These are phyloP conservation scores for Rhabdomys pumilio DNA, from an alignment of 2,797 vertebrate genomes.

Conservation along the genomic window DNA sequence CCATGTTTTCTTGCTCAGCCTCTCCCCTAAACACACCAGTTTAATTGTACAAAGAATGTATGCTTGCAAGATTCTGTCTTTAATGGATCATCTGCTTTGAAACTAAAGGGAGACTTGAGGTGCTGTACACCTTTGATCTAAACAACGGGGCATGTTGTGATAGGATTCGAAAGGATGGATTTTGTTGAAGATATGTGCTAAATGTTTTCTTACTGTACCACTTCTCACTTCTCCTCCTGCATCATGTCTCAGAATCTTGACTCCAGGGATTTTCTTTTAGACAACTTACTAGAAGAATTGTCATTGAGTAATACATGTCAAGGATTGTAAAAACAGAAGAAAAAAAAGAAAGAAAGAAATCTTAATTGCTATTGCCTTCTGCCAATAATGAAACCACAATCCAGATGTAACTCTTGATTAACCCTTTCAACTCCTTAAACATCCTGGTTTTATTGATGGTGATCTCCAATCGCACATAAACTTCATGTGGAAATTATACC, in stretches of 20 bases:
- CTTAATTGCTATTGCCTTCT: not conserved
- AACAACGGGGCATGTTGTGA: not conserved
- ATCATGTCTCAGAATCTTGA: not conserved
- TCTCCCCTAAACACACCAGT: not conserved
- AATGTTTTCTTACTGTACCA: not conserved
- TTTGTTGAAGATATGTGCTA: not conserved
- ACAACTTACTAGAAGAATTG: not conserved
- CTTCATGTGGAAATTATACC: not conserved
- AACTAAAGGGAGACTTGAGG: not conserved
- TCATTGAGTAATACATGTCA: not conserved
- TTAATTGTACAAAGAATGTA: not conserved
- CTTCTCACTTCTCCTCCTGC: not conserved
- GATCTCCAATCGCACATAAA: not conserved
- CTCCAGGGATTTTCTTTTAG: not conserved
- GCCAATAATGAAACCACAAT: not conserved
- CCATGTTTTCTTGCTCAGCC: not conserved
- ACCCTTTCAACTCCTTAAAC: not conserved
- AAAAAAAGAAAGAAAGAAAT: not conserved
- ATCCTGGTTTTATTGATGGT: not conserved
- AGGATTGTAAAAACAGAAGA: not conserved
- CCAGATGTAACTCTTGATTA: not conserved
- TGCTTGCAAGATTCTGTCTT: not conserved
- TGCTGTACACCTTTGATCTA: not conserved
- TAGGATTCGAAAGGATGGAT: not conserved
- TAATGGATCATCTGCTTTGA: not conserved